Base-by-base conservation (phyloP, 2,888 invertebrate genomes). In the Uropetala carovei region DNA sequence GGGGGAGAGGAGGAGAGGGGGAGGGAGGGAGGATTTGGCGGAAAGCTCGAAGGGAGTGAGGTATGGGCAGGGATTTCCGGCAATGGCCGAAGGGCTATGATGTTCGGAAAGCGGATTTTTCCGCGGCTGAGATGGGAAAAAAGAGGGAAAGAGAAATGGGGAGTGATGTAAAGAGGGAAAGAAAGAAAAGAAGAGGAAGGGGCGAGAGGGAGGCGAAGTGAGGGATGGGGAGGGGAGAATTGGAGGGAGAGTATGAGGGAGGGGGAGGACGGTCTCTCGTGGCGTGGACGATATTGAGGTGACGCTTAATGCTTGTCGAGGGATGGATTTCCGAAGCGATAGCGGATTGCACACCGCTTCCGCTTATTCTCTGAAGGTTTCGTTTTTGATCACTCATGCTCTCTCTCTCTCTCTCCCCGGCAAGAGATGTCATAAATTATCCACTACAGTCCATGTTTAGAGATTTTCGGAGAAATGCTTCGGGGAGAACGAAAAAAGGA, bases 31-130 rank as follows among this genome's bases (percentile, higher is more conserved):
- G 18, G 75, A 43, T 1, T 43, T 43, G 43, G 43, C 43, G 43
- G 43, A 43, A 43, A 43, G 43, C 43, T 43, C 3, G 27, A 22
- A 27, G 22, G 27, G 75, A 75, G 27, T 75, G 75, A 75, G 75
- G 89, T 68, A 64, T 89, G 64, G 68, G 18, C 89, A 43, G 89
- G 75, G 64, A 86, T 89, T 89, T 89, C 56, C 89, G 59, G 30
- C 64, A 43, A 89, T 64, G 68, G 60, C 89, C 64, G 60, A 68
- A 43, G 27, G 56, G 75, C 75, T 75, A 14, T 27, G 27, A 68
- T 68, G 68, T 18, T 22, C 18, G 68, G 22, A 68, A 68, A 68
- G 68, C 22, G 75, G 75, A 75, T 75, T 75, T 75, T 75, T 75
- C 75, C 75, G 22, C 22, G 75, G 0, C 68, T n/a, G 68, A 68